phyloP scores from a whole-genome alignment of 2,888 invertebrate species.

The Plagiodera versicolora region DNA sequence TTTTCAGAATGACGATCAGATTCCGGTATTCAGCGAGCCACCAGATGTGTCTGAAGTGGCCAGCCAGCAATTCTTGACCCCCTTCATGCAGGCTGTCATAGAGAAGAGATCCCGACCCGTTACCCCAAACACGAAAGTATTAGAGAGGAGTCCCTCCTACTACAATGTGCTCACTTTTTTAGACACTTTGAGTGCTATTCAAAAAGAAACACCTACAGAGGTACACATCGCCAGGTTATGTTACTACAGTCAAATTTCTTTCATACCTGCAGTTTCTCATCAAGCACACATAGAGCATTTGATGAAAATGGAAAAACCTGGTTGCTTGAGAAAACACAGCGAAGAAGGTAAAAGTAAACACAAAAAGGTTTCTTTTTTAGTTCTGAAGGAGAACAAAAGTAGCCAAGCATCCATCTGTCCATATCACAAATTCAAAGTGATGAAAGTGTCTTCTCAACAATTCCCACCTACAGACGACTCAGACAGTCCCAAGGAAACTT shows the following conservation, averaged over 20 bases:
- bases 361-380: constrained; percentile 36
- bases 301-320: constrained; percentile 18
- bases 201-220: constrained; percentile 28
- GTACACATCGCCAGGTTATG: constrained; percentile 26
- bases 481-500: background rate
- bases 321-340: constrained; percentile 27
- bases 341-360: constrained; percentile 23
- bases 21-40: constrained; percentile 25
- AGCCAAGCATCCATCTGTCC: constrained; percentile 30
- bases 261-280: constrained; percentile 16
- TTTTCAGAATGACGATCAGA: constrained; percentile 21
- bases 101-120: constrained; percentile 24
- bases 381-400: constrained; percentile 32
- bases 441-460: constrained; percentile 18
- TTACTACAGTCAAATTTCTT: constrained; percentile 11
- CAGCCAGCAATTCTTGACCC: constrained; percentile 37
- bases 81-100: constrained; percentile 39
- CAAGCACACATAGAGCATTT: constrained; percentile 15
- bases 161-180: constrained; percentile 41
- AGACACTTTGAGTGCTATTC: constrained; percentile 35
- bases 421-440: constrained; percentile 20
- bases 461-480: constrained; percentile 11
- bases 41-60: constrained; percentile 17
- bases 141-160: constrained; percentile 33
- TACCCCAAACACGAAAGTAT: background rate